Evolutionary conservation across 2,888 invertebrate genomes (phyloP).

Genomic region (Serrognathus titanus): DNA sequence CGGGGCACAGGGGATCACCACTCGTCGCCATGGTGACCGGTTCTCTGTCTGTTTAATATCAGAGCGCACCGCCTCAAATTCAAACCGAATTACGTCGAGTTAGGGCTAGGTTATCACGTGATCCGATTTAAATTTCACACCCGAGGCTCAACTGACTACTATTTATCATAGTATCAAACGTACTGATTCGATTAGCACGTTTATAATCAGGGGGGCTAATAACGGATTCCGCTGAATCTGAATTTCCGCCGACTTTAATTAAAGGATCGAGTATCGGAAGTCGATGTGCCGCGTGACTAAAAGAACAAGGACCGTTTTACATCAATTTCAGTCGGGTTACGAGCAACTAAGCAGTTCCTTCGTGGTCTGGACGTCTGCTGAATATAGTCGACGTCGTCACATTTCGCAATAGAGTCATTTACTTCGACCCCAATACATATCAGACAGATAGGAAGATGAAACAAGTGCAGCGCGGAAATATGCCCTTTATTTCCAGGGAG

Average conservation of each 20-base stretch:
- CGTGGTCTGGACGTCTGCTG: conserved; percentile 28
- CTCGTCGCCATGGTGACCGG: not conserved
- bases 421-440: conserved; percentile 27
- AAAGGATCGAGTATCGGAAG: not conserved
- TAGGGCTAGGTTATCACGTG: conserved; percentile 1
- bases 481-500: not conserved
- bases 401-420: conserved; percentile 30
- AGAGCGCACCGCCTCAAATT: not conserved
- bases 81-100: conserved; percentile 1
- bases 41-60: conserved; percentile 1
- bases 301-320: conserved; percentile 6
- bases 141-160: not conserved
- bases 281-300: not conserved
- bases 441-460: conserved; percentile 27
- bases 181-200: not conserved
- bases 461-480: conserved; percentile 19
- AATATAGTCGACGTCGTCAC: conserved; percentile 26
- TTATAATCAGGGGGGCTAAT: not conserved
- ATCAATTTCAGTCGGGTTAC: conserved; percentile 21
- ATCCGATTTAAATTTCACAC: conserved; percentile 2
- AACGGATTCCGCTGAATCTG: not conserved
- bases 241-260: too few relatives aligned
- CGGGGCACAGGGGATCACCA: not conserved
- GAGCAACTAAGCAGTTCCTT: conserved; percentile 26
- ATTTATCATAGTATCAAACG: not conserved